Base-by-base conservation (phyloP, 1,140 invertebrate species). In the Chelonus insularis region DNA sequence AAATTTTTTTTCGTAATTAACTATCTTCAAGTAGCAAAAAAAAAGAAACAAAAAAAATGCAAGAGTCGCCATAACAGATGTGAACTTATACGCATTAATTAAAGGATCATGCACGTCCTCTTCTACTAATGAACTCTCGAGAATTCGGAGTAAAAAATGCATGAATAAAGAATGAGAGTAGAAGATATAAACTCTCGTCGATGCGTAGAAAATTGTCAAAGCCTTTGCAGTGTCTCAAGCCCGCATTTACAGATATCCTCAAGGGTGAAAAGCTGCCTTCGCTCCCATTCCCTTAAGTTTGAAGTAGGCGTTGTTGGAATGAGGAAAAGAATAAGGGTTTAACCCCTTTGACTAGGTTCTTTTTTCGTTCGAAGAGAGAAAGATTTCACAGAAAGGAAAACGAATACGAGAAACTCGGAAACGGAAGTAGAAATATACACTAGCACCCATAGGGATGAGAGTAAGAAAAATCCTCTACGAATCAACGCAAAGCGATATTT, bases 31-130 rank as follows among this genome's bases (percentile, higher is more conserved):
- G n/a, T n/a, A n/a, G n/a, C n/a, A n/a, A n/a, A n/a, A n/a, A n/a
- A n/a, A n/a, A 11, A n/a, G 8, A 12, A 18, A 23, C 43, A 36
- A 43, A 20, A 57, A 64, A 64, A 20, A 37, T n/a, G 39, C 52
- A 18, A 21, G 43, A 54, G 57, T 57, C 62, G n/a, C n/a, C n/a
- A n/a, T n/a, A n/a, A n/a, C n/a, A n/a, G n/a, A n/a, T n/a, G n/a
- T n/a, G n/a, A n/a, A n/a, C 69, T 41, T 63, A 57, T 62, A 65
- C 57, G 58, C 66, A 70, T 71, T 71, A 70, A 71, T 71, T 71
- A 71, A 62, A 55, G 60, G 43, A 62, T 64, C 63, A 51, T 61
- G 62, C 45, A 39, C 23, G 16, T 9, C 25, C 51, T 55, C 32
- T 21, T 54, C 41, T 57, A 60, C 59, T 69, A 70, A 70, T 63